phyloP scores from a whole-genome alignment of 2,113 vertebrate species.

The Amblyopsis rosae region DNA sequence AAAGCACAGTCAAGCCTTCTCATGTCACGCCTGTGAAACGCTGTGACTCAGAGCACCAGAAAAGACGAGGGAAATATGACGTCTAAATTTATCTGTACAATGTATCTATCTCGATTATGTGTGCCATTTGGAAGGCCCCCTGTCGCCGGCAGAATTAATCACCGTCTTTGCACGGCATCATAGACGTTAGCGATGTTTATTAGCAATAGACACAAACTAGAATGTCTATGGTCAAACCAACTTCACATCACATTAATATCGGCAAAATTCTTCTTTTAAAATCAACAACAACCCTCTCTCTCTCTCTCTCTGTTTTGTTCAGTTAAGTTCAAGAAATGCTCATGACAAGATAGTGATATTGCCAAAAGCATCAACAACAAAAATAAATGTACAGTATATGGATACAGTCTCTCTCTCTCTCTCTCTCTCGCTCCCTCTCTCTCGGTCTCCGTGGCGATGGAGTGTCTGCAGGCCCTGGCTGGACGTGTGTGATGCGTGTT shows the following conservation, averaged over 20 bases:
- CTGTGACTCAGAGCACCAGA: constrained; percentile 10
- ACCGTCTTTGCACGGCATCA: constrained; percentile 15
- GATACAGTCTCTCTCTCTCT: constrained; percentile 2
- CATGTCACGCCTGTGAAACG: constrained; percentile 40
- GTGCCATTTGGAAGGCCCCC: constrained; percentile 27
- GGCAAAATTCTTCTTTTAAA: constrained; percentile 54
- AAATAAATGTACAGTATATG: no score
- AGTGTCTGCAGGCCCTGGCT: constrained; percentile 30
- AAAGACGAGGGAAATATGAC: constrained; percentile 23
- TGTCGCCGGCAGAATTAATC: constrained; percentile 27
- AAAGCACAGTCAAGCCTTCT: constrained; percentile 45
- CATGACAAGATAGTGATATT: no score
- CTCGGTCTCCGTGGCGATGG: no score
- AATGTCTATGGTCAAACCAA: constrained; percentile 11
- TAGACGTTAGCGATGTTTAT: constrained; percentile 19
- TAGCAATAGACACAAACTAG: constrained; percentile 13
- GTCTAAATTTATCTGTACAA: constrained; percentile 21
- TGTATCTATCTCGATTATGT: constrained; percentile 25
- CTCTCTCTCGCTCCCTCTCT: constrained; percentile 1
- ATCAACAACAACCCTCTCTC: constrained; percentile 65
- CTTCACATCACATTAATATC: constrained; percentile 28
- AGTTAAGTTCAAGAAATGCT: no score
- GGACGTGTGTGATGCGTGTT: constrained; percentile 63
- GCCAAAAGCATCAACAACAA: no score
- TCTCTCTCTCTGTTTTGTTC: constrained; percentile 15